Conservation (phyloP, 30 jellyfish, hydroid and myxozoan species). For the Turritopsis rubra region DNA sequence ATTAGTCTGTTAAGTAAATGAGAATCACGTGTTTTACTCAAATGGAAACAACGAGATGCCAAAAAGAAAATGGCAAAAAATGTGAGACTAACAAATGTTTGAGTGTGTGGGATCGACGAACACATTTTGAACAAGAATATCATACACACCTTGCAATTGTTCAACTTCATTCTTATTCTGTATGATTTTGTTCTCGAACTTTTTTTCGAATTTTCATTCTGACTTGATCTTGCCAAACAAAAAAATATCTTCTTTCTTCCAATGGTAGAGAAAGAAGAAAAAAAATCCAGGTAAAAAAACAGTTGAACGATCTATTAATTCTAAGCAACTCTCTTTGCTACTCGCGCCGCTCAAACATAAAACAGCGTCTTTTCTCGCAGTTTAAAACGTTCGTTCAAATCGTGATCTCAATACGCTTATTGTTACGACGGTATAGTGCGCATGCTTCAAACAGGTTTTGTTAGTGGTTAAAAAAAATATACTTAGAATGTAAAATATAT, state of each 20-base stretch:
- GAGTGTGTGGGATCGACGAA: background rate
- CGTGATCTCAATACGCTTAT: conserved; percentile 4
- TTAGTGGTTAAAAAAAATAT: background rate
- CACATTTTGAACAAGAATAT: background rate
- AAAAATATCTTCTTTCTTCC: background rate
- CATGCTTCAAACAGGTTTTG: conserved; percentile 11
- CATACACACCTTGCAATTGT: background rate
- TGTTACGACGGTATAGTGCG: conserved; percentile 6
- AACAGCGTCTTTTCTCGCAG: conserved; percentile 21
- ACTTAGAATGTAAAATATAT: background rate
- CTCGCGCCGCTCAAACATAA: background rate
- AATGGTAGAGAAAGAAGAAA: background rate
- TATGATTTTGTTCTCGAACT: background rate
- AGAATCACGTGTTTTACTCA: too few species aligned
- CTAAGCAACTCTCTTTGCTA: background rate
- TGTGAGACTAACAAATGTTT: background rate
- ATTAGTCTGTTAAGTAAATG: background rate
- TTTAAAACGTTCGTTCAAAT: background rate
- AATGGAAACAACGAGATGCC: too few species aligned
- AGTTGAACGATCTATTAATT: too few species aligned
- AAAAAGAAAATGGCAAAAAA: too few species aligned
- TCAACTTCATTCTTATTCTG: background rate
- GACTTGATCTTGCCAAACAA: background rate
- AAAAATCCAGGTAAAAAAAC: background rate
- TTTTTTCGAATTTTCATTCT: background rate